phyloP scores from a whole-genome alignment of 2,888 invertebrate species.

The Ennomos quercinarius region DNA sequence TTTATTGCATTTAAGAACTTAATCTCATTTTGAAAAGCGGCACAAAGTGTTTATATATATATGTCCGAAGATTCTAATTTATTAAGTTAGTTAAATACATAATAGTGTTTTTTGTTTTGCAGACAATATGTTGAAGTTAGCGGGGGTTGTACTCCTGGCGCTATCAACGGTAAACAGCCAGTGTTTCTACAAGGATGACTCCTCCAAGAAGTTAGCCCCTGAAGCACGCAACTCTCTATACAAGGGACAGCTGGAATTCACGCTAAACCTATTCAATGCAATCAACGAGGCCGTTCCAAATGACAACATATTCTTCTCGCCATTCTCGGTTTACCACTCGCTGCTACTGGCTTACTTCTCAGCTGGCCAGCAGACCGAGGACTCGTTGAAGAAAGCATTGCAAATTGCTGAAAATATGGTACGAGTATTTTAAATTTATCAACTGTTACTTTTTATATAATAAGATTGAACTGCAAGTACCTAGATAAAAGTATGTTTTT shows the following conservation, averaged over 20 bases:
- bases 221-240: slow-evolving; percentile 67
- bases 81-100: too few relatives aligned
- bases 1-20: too few relatives aligned
- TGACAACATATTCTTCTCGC: slow-evolving; percentile 94
- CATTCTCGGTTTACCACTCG: slow-evolving; percentile 94
- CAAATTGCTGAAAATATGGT: slow-evolving; percentile 85
- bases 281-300: slow-evolving; percentile 87
- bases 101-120: slow-evolving; percentile 54
- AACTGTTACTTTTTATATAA: neutral
- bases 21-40: too few relatives aligned
- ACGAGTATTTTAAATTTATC: slow-evolving; percentile 42
- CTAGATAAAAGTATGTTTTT: too few relatives aligned
- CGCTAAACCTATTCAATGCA: slow-evolving; percentile 88
- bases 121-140: slow-evolving; percentile 64
- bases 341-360: slow-evolving; percentile 92
- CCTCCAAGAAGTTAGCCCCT: slow-evolving; percentile 73
- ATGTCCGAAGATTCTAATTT: too few relatives aligned
- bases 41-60: too few relatives aligned
- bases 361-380: slow-evolving; percentile 89
- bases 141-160: slow-evolving; percentile 52
- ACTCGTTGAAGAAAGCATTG: slow-evolving; percentile 86
- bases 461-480: too few relatives aligned
- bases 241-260: slow-evolving; percentile 87
- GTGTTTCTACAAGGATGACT: slow-evolving; percentile 77
- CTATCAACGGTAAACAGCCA: slow-evolving; percentile 65